Conservation (phyloP, 2,797 vertebrate genomes). For the Syndactyla subalaris region DNA sequence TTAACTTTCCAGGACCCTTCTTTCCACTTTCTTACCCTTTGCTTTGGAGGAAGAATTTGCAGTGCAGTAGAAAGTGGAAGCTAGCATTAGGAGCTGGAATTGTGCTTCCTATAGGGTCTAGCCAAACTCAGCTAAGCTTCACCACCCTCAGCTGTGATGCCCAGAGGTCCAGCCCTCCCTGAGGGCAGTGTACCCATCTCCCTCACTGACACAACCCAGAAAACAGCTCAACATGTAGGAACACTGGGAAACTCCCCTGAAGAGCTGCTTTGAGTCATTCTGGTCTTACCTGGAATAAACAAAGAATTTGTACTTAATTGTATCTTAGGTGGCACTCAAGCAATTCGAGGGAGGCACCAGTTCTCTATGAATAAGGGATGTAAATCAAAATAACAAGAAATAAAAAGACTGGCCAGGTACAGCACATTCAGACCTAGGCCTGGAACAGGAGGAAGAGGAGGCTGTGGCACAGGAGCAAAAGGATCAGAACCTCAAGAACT, state of each 20-base stretch:
- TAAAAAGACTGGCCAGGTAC: neutral
- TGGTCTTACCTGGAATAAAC: neutral
- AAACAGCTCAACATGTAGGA: neutral
- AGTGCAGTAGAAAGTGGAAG: neutral
- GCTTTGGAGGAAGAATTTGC: neutral
- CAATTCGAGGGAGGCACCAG: neutral
- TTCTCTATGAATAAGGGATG: neutral
- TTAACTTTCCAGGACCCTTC: neutral
- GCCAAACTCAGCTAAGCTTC: neutral
- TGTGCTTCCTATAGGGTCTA: neutral
- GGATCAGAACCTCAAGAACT: neutral
- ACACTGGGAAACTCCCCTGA: neutral
- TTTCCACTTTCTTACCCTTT: neutral
- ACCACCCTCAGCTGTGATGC: neutral
- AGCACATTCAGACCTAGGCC: neutral
- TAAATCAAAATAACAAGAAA: neutral
- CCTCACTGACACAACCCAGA: neutral
- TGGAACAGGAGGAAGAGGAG: neutral
- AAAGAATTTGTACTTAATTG: neutral
- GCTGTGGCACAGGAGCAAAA: neutral
- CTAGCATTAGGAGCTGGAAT: neutral
- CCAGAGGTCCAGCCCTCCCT: neutral
- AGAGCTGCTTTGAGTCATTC: neutral
- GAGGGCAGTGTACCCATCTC: neutral
- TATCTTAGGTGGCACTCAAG: neutral